phyloP scores from a whole-genome alignment of 1,140 invertebrate genomes.

The Thaumetopoea pityocampa region DNA sequence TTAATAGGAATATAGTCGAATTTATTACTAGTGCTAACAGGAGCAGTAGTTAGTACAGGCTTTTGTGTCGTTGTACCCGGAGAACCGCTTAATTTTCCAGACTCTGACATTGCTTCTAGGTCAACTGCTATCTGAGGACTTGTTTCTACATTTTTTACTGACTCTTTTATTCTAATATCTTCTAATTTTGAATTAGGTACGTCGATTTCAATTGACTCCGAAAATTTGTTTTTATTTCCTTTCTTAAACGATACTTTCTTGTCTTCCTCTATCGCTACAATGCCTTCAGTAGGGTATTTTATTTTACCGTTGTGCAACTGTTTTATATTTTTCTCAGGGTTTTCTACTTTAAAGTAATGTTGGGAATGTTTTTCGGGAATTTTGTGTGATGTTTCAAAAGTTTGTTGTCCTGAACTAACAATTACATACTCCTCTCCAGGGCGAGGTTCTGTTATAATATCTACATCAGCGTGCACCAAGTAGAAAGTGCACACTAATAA shows the following conservation, averaged over 20 bases:
- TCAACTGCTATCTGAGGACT: conserved; percentile 68
- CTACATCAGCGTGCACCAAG: conserved; percentile 55
- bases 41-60: conserved; percentile 65
- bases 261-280: conserved; percentile 68
- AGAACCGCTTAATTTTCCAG: conserved; percentile 57
- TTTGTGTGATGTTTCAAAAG: conserved; percentile 69
- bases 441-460: conserved; percentile 74
- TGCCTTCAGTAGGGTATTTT: conserved; percentile 58
- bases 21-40: conserved; percentile 40
- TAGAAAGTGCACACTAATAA: conserved; percentile 51
- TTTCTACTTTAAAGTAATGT: conserved; percentile 46
- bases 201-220: conserved; percentile 66
- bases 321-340: conserved; percentile 50
- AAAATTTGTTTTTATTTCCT: conserved; percentile 54
- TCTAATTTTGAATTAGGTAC: conserved; percentile 68
- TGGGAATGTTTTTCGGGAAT: conserved; percentile 68
- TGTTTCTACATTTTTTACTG: conserved; percentile 47
- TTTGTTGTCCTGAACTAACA: conserved; percentile 69
- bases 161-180: conserved; percentile 66
- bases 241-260: conserved; percentile 58
- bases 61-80: conserved; percentile 64
- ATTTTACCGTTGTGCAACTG: conserved; percentile 49
- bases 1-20: conserved; percentile 72
- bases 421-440: conserved; percentile 76
- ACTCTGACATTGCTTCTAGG: conserved; percentile 68